These are phyloP conservation scores for Mesochorus sp. DNA, from an alignment of 2,888 invertebrate genomes.

Conservation along the genomic window DNA sequence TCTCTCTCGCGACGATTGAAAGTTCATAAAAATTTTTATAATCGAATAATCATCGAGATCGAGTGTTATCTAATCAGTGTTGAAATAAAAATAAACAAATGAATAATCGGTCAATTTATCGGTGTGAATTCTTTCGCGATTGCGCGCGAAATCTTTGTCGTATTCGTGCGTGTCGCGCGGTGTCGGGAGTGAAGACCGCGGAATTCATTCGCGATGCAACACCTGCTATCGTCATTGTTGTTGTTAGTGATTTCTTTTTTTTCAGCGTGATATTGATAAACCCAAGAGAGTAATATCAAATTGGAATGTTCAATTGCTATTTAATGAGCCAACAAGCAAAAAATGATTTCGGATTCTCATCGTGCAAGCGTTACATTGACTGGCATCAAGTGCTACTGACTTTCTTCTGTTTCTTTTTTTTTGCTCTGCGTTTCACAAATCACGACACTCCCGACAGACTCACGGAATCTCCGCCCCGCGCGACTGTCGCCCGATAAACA, in stretches of 20 bases:
- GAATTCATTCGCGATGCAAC: too few relatives aligned
- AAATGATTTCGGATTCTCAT: neutral
- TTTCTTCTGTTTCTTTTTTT: too few relatives aligned
- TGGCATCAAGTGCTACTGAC: too few relatives aligned
- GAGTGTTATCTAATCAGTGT: neutral
- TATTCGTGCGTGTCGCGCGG: neutral
- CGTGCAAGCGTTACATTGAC: neutral
- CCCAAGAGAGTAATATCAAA: too few relatives aligned
- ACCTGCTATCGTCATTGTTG: too few relatives aligned
- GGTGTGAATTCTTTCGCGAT: neutral
- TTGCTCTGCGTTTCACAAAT: neutral
- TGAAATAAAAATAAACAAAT: neutral
- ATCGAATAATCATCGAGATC: neutral
- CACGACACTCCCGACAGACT: constrained; percentile 19
- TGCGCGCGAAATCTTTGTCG: neutral
- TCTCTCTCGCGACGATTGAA: too few relatives aligned
- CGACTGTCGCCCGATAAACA: constrained; percentile 53
- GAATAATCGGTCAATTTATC: neutral
- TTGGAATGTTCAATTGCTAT: too few relatives aligned
- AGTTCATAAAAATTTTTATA: too few relatives aligned
- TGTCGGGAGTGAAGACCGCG: neutral
- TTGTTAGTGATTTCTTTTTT: too few relatives aligned
- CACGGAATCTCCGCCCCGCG: constrained; percentile 54
- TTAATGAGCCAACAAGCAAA: neutral
- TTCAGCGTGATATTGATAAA: too few relatives aligned